phyloP scores from a whole-genome alignment of 2,888 invertebrate genomes.

The Hecatera dysodea region DNA sequence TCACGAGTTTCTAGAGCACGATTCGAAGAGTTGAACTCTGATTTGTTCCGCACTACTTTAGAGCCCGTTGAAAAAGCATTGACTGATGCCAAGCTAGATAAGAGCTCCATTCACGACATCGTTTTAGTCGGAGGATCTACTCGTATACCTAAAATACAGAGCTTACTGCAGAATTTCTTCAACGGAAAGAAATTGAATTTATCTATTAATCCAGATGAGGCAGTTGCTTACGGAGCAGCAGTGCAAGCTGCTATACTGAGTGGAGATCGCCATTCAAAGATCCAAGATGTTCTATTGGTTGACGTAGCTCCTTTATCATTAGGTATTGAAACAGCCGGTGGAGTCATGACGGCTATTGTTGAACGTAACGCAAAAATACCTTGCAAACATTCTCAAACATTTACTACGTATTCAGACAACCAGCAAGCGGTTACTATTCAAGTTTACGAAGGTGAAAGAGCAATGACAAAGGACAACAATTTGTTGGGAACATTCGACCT shows the following conservation, averaged over 20 bases:
- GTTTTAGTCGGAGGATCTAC: constrained; percentile 96
- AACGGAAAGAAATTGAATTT: constrained; percentile 93
- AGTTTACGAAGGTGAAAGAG: constrained; percentile 94
- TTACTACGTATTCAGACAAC: constrained; percentile 95
- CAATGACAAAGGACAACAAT: constrained; percentile 95
- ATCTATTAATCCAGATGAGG: constrained; percentile 95
- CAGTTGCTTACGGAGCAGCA: constrained; percentile 95
- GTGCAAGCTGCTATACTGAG: constrained; percentile 94
- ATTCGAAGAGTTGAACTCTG: constrained; percentile 94
- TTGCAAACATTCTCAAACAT: constrained; percentile 93
- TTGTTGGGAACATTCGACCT: constrained; percentile 92
- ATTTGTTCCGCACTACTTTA: constrained; percentile 93
- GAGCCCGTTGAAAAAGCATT: constrained; percentile 95
- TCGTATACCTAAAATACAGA: constrained; percentile 95
- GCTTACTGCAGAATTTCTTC: constrained; percentile 93
- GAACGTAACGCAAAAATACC: constrained; percentile 94
- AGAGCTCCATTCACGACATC: constrained; percentile 93
- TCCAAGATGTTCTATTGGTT: constrained; percentile 92
- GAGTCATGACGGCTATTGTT: constrained; percentile 94
- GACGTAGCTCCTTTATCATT: constrained; percentile 92
- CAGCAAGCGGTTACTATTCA: constrained; percentile 94
- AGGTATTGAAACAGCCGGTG: constrained; percentile 95
- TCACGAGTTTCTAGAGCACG: constrained; percentile 93
- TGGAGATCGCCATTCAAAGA: constrained; percentile 93
- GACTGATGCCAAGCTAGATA: constrained; percentile 94